Evolutionary conservation across 2,888 invertebrate genomes (phyloP).

Genomic region (Incurvaria masculella): DNA sequence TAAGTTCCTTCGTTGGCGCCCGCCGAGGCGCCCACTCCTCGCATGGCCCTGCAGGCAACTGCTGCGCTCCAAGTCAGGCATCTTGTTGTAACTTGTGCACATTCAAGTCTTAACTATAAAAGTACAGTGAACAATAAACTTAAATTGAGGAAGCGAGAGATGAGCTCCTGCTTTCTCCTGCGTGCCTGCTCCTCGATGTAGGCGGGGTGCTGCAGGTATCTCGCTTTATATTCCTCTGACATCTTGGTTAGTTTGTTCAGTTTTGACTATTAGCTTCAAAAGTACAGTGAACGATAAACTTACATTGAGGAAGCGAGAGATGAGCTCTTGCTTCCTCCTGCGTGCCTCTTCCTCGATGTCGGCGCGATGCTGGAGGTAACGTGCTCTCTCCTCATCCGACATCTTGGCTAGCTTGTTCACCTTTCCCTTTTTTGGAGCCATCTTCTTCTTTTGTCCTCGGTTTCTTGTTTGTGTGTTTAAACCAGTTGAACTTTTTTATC

Average conservation of each 20-base stretch:
- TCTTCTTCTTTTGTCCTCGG: no score
- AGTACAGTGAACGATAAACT: no score
- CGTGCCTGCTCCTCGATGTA: constrained; percentile 80
- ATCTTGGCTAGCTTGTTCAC: constrained; percentile 75
- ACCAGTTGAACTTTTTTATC: no score
- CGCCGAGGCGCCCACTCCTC: no score
- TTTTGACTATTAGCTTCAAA: no score
- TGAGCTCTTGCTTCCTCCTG: constrained; percentile 74
- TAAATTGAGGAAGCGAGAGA: constrained; percentile 80
- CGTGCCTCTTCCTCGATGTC: constrained; percentile 80
- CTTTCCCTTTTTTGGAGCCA: constrained; percentile 51
- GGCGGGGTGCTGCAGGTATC: constrained; percentile 78
- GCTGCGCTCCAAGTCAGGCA: neutral
- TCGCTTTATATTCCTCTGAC: constrained; percentile 79
- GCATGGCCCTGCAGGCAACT: neutral
- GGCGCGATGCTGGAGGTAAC: constrained; percentile 78
- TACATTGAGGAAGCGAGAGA: constrained; percentile 80
- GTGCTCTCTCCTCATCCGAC: constrained; percentile 79
- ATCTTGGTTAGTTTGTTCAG: constrained; percentile 75
- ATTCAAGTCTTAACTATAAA: no score
- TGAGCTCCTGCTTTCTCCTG: constrained; percentile 74
- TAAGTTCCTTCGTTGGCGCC: no score
- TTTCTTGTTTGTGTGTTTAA: no score
- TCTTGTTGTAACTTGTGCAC: no score
- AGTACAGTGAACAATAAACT: no score